A percentile compares a stretch with the other conserved stretches of the same genome.
Conservation (phyloP, 1,140 invertebrate genomes). For the Meloidogyne floridensis region DNA sequence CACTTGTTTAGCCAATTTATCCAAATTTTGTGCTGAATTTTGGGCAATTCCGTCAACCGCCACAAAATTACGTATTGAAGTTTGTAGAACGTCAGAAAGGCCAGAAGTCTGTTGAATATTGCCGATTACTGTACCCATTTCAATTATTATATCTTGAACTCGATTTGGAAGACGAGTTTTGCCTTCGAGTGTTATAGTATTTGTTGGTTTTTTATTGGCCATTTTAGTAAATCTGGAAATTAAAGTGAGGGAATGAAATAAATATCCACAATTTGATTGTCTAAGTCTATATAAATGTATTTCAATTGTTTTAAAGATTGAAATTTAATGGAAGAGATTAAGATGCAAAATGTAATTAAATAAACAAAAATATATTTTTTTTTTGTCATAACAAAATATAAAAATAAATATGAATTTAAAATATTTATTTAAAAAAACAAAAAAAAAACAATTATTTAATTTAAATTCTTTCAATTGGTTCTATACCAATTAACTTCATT, state of each 20-base stretch:
- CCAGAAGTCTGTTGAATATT: constrained; percentile 27
- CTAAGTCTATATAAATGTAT: no score
- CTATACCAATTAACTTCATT: constrained; percentile 39
- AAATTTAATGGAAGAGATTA: background rate
- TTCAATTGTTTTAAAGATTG: no score
- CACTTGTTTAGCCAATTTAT: constrained; percentile 25
- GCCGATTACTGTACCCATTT: constrained; percentile 20
- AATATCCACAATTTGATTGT: no score
- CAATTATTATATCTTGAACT: constrained; percentile 24
- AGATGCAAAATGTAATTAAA: background rate
- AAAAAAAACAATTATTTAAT: background rate
- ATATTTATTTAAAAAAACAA: background rate
- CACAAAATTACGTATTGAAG: constrained; percentile 29
- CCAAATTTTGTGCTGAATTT: constrained; percentile 29
- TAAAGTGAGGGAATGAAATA: no score
- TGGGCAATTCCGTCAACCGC: constrained; percentile 25
- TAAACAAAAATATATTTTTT: background rate
- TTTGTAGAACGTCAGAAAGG: constrained; percentile 7
- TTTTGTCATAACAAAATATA: no score
- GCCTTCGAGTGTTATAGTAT: constrained; percentile 21
- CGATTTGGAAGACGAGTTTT: constrained; percentile 24
- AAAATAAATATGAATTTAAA: background rate
- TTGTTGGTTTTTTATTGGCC: constrained; percentile 17
- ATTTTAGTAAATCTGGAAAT: constrained; percentile 1
- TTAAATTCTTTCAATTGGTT: constrained; percentile 35